These are phyloP conservation scores for Galerucella calmariensis DNA, from an alignment of 2,888 invertebrate species.

Conservation along the genomic window DNA sequence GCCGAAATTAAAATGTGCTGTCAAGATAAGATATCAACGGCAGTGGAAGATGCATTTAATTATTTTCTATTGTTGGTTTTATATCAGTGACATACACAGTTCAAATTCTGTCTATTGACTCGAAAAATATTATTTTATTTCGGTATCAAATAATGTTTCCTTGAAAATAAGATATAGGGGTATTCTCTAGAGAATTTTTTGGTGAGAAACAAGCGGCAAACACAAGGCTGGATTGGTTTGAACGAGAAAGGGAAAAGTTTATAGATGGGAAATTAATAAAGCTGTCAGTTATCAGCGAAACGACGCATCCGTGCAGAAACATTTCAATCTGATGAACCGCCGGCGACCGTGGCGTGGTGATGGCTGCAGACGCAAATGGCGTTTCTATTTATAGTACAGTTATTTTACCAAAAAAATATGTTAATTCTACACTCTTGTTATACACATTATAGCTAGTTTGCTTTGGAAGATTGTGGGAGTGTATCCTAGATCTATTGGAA, in stretches of 20 bases:
- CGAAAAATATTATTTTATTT: no score
- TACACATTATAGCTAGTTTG: no score
- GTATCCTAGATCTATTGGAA: no score
- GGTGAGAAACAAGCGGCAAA: slow-evolving; percentile 50
- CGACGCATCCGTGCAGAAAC: slow-evolving; percentile 63
- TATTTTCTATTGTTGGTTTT: slow-evolving; percentile 30
- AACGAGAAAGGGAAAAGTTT: slow-evolving; percentile 48
- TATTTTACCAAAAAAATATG: background rate
- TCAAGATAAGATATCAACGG: slow-evolving; percentile 38
- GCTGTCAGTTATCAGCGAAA: slow-evolving; percentile 75
- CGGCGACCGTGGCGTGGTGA: slow-evolving; percentile 44
- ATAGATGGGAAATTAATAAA: slow-evolving; percentile 79
- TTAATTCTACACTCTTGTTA: no score
- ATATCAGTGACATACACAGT: background rate
- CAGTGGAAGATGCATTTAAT: slow-evolving; percentile 49
- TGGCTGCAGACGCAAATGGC: slow-evolving; percentile 67
- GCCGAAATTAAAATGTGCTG: slow-evolving; percentile 42
- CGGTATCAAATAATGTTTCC: background rate
- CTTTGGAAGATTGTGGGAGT: no score
- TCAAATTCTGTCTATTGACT: no score
- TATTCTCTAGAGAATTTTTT: slow-evolving; percentile 37
- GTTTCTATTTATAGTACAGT: slow-evolving; percentile 51
- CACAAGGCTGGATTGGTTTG: slow-evolving; percentile 38
- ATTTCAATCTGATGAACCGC: slow-evolving; percentile 65
- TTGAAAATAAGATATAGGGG: background rate